A percentile compares a stretch with the other conserved stretches of the same genome.
These are phyloP conservation scores for Drosophila nasuta DNA, from an alignment of 1,140 invertebrate genomes.

Conservation along the genomic window DNA sequence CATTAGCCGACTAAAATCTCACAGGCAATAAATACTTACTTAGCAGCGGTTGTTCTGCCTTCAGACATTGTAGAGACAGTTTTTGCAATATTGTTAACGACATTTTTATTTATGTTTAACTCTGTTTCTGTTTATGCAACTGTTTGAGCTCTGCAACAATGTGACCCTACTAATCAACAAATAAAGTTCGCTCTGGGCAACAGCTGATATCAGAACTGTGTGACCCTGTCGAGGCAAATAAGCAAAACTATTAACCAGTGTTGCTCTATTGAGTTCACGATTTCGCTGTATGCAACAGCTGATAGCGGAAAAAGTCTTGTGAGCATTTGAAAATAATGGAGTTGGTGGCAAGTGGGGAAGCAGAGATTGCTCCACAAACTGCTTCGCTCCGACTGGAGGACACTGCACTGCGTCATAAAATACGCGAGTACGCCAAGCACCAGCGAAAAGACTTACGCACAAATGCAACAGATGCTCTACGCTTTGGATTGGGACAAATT, in stretches of 20 bases:
- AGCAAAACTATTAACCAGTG: too few relatives aligned
- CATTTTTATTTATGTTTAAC: slow-evolving; percentile 52
- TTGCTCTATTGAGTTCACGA: too few relatives aligned
- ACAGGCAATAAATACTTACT: slow-evolving; percentile 39
- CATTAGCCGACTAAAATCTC: background rate
- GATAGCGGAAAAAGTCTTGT: slow-evolving; percentile 3
- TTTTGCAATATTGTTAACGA: slow-evolving; percentile 78
- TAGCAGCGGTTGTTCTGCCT: slow-evolving; percentile 72
- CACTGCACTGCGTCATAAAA: slow-evolving; percentile 53
- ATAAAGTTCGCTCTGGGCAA: too few relatives aligned
- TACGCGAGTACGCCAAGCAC: slow-evolving; percentile 58
- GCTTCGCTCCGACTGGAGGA: background rate
- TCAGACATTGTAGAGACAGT: slow-evolving; percentile 70
- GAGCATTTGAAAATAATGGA: slow-evolving; percentile 21
- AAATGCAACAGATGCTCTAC: slow-evolving; percentile 61
- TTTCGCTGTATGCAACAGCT: slow-evolving; percentile 17
- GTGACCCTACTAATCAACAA: background rate
- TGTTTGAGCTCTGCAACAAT: background rate
- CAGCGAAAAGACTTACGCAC: slow-evolving; percentile 58
- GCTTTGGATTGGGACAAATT: slow-evolving; percentile 75
- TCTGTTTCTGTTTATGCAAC: slow-evolving; percentile 67
- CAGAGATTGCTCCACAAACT: background rate
- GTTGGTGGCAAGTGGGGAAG: background rate
- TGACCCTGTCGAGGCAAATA: too few relatives aligned
- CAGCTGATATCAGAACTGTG: too few relatives aligned